Conservation (phyloP, 2,113 vertebrate genomes). For the Macquaria australasica region DNA sequence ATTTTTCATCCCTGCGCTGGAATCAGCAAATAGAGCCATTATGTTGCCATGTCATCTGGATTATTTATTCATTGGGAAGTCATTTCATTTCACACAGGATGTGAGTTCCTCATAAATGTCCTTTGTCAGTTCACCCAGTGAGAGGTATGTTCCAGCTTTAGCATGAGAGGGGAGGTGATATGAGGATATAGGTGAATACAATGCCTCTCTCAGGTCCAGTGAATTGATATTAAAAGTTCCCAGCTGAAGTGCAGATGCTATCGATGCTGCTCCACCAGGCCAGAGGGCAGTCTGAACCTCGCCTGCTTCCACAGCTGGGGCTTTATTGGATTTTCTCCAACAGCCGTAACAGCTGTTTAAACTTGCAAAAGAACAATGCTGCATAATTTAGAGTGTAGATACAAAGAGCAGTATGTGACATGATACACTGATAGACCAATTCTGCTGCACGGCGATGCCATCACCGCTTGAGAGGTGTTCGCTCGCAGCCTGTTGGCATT, state of each 20-base stretch:
- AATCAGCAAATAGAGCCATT: neutral
- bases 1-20: neutral
- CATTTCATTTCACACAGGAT: neutral
- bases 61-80: constrained; percentile 7
- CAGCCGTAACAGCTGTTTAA: constrained; percentile 44
- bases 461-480: neutral
- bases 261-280: constrained; percentile 6
- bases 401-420: constrained; percentile 7
- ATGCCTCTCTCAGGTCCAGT: constrained; percentile 19
- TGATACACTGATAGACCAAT: neutral
- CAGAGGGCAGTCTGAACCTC: constrained; percentile 1
- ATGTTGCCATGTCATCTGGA: neutral
- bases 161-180: neutral
- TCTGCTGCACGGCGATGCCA: neutral
- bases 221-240: constrained; percentile 27
- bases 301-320: constrained; percentile 4
- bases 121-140: neutral
- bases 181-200: neutral
- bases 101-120: neutral
- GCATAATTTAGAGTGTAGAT: constrained; percentile 45
- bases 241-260: neutral
- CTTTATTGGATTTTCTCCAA: constrained; percentile 47
- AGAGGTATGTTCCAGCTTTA: neutral
- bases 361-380: constrained; percentile 57
- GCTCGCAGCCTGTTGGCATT: neutral